Percentiles rank a stretch among this genome's conserved stretches.
These are phyloP conservation scores for Melikaiella ostensackeni DNA, from an alignment of 2,888 invertebrate genomes.

Conservation along the genomic window DNA sequence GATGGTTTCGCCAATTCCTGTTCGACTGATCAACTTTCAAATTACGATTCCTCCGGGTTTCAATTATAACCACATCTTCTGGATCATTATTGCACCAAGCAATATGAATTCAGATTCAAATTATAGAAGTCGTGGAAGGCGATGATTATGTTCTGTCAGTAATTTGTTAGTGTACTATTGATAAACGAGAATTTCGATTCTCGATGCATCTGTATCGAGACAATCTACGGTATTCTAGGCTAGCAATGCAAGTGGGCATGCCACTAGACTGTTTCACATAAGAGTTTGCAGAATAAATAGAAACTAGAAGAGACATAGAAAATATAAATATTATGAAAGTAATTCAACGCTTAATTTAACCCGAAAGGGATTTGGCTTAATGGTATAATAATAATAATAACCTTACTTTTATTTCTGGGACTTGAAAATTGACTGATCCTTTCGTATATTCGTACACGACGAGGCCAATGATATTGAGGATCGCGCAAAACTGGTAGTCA, in stretches of 20 bases:
- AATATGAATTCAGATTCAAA: no score
- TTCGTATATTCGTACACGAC: slow-evolving; percentile 49
- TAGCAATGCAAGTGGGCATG: no score
- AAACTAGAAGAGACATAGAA: neutral
- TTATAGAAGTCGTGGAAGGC: no score
- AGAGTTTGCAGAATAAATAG: neutral
- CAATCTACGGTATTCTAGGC: no score
- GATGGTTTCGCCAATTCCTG: neutral
- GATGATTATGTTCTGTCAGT: no score
- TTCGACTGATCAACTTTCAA: neutral
- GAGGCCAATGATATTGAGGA: slow-evolving; percentile 53
- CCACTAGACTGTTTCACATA: no score
- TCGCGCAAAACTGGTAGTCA: slow-evolving; percentile 52
- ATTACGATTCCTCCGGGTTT: slow-evolving; percentile 16
- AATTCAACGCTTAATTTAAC: neutral
- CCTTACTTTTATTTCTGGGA: neutral
- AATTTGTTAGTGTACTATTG: no score
- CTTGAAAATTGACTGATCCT: slow-evolving; percentile 36
- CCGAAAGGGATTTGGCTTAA: no score
- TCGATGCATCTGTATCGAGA: no score
- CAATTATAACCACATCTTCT: neutral
- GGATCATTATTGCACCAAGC: neutral
- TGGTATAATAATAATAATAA: no score
- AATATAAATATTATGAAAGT: no score
- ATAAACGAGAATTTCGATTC: no score